Evolutionary conservation across 2,888 invertebrate genomes (phyloP).

Genomic region (Phragmatobia fuliginosa): DNA sequence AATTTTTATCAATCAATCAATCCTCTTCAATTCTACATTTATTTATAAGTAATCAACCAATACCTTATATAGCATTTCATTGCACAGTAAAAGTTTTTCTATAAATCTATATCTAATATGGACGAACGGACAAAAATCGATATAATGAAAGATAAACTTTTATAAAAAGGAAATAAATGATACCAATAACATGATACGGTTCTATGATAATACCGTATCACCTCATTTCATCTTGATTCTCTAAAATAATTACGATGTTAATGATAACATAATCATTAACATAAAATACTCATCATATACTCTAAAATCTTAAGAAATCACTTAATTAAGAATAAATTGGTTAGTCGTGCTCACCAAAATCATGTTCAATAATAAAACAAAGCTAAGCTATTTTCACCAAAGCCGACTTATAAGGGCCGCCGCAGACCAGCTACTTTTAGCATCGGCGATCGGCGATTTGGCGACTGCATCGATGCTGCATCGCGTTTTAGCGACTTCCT

Average conservation of each 20-base stretch:
- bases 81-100: background rate
- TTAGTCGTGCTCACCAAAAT: background rate
- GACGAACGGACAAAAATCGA: background rate
- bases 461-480: no score
- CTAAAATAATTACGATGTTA: conserved; percentile 22
- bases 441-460: no score
- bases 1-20: no score
- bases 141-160: background rate
- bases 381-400: background rate
- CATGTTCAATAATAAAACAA: conserved; percentile 4
- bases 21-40: no score
- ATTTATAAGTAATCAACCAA: background rate
- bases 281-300: conserved; percentile 21
- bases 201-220: conserved; percentile 16
- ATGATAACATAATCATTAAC: conserved; percentile 21
- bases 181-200: conserved; percentile 12
- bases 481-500: no score
- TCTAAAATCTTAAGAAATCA: conserved; percentile 9
- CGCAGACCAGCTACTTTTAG: no score
- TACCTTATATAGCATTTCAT: background rate
- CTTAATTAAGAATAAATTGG: conserved; percentile 23
- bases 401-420: no score
- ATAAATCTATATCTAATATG: background rate
- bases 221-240: conserved; percentile 14
- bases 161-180: conserved; percentile 8